Evolutionary conservation across 23 tunicate species (phyloP).

Genomic region (Styela clava): DNA sequence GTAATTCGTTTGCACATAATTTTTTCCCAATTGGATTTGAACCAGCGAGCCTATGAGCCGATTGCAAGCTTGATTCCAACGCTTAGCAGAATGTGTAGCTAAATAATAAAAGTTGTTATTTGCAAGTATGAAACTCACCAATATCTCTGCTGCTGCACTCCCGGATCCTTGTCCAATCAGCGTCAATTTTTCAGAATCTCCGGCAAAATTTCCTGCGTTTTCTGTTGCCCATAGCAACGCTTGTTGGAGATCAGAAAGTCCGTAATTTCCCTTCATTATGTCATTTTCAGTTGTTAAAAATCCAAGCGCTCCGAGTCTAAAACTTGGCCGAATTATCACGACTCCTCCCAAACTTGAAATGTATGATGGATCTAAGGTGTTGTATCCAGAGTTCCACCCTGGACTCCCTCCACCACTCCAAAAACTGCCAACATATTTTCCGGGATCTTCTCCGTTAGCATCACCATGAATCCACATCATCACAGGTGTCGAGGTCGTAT

Average conservation of each 20-base stretch:
- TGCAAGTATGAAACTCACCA: constrained; percentile 12
- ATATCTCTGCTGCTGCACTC: neutral
- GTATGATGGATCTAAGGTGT: neutral
- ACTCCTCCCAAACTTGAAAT: constrained; percentile 4
- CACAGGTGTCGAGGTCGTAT: neutral
- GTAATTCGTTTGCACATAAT: too few relatives aligned
- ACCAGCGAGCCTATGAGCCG: too few relatives aligned
- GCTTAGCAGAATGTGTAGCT: too few relatives aligned
- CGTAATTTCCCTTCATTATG: constrained; percentile 13
- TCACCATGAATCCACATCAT: constrained; percentile 24
- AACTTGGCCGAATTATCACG: neutral
- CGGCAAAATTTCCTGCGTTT: constrained; percentile 14
- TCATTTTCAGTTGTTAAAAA: constrained; percentile 14
- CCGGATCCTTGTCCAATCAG: constrained; percentile 19
- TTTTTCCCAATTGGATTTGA: too few relatives aligned
- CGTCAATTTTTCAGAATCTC: constrained; percentile 5
- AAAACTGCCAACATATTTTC: constrained; percentile 1
- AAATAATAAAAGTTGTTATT: too few relatives aligned
- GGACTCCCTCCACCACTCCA: constrained; percentile 20
- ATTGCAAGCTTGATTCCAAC: too few relatives aligned
- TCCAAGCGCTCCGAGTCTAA: constrained; percentile 11
- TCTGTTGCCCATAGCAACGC: constrained; percentile 1
- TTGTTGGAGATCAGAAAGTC: constrained; percentile 14
- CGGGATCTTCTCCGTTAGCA: neutral
- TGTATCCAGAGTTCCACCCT: neutral